Evolutionary conservation across 2,113 vertebrate genomes (phyloP), one percentile per base, ranked within the genome.

Genomic region (Colistium nudipinnis): DNA sequence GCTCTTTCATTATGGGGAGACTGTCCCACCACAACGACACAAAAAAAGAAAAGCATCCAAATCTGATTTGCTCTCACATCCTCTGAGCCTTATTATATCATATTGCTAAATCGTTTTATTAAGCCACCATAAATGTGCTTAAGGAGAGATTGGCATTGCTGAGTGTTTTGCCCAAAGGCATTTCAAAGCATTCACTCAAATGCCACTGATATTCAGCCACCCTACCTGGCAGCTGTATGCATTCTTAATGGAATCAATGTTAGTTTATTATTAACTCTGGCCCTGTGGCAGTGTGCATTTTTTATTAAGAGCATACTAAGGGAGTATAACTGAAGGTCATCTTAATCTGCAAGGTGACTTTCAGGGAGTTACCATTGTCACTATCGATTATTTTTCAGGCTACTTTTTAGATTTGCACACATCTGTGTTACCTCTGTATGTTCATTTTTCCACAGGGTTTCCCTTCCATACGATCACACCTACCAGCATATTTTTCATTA

Each of bases 391-490:
- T 20, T 28, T n/a, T 8, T 22, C 30, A 2, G 30, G n/a, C 0
- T 20, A 38, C 7, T 17, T 56, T 54, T 35, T 20, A 13, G 1
- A 31, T 47, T n/a, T 19, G 17, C 12, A 1, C 7, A 22, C 2
- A 28, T 14, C 12, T 49, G 11, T 16, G 2, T 38, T 19, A 9
- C 3, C 6, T 16, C 2, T 60, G 7, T 55, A 0, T 48, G 35
- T 73, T 60, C 22, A 4, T 47, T 60, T 27, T 5, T n/a, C 48
- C 30, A 27, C 79, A 93, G 92, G 1, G 65, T 93, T 31, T 82
- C 86, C 8, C 85, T 93, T 52, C 92, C 92, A 0, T 92, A 89
- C 4, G 90, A 92, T 35, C 89, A 93, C 81, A 90, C 88, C 14
- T 92, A 93, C 63, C 90, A 92, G 78, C 88, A 86, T 3, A 83